Evolutionary conservation across 2,888 invertebrate genomes (phyloP), one percentile per base, ranked within the genome.

Genomic region (Plebejus argus): DNA sequence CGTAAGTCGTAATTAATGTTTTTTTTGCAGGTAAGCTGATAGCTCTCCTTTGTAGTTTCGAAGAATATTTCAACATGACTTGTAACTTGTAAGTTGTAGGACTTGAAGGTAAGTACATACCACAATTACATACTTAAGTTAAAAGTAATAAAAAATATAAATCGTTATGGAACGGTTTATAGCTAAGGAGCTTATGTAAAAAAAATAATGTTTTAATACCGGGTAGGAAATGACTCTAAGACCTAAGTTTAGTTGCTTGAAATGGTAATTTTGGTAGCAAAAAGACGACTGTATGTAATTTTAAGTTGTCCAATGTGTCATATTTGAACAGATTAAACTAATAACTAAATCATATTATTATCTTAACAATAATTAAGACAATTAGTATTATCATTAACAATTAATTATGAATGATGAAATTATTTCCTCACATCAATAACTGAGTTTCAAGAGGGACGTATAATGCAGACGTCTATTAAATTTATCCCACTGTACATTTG

Each of bases 391-490:
- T 66, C 28, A 66, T 66, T 15, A 28, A 28, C 28, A 33, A 66
- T 66, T 66, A 33, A 66, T 66, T 66, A 28, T 66, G 28, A 33
- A 66, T 66, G 33, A 28, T 66, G 28, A 66, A 61, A 66, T 66
- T 66, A 66, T 28, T 28, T 33, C 28, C 33, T 66, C 66, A 20
- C 66, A 66, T 66, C 66, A 15, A 66, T 66, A 66, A 66, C 66
- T 66, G 66, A 28, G 66, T 28, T 28, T 33, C 71, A 39, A 72
- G 72, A 23, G 45, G 45, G 45, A 72, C 7, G 45, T 49, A 72
- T 72, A 72, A 74, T 72, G 72, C 72, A 53, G 74, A 74, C 74
- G 20, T 49, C 39, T 72, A 53, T 74, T 74, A 74, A 74, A 74
- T 74, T 71, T 74, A 74, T 74, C 49, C 74, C 45, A 66, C 8